Base-by-base conservation (phyloP, 2,888 invertebrate genomes). In the Eustalomyia histrio region DNA sequence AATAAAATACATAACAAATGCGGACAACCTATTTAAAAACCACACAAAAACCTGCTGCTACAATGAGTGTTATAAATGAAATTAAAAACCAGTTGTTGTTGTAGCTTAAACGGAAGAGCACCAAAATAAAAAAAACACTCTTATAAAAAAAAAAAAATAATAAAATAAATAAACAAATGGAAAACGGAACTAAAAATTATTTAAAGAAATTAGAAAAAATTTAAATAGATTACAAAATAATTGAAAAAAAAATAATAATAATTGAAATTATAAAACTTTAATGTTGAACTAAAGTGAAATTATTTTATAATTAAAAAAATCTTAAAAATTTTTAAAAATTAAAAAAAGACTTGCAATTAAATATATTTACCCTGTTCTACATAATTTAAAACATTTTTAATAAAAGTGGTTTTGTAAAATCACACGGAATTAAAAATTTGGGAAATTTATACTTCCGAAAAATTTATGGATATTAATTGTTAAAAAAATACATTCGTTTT, bases 11-110 rank as follows among this genome's bases (percentile, higher is more conserved):
- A 57, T 5, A 39, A 71, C 71, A 61, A 52, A 35, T n/a, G 60
- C 60, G n/a, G n/a, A 55, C 12, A 65, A 21, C 24, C 47, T 39
- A 10, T 3, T n/a, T 47, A 47, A 29, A 24, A 24, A 50, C 61
- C 21, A 24, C 60, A 24, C 43, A 35, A 43, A 55, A 58, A 35
- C 33, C 43, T 29, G 29, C 29, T n/a, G 35, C 17, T 47, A 55
- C 12, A n/a, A 61, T 12, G 14, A 24, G 12, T 35, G 8, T 68
- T 68, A 18, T n/a, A 64, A 21, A 60, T 53, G 47, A 21, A 35
- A 68, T 17, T 68, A 61, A 53, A 78, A 68, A 72, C 53, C 72
- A 81, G 82, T 83, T 83, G 75, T 80, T 82, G 82, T 83, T 82
- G 83, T 83, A 78, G 76, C 76, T 68, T 67, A 68, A 78, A 78